These are phyloP conservation scores for Crocuta crocuta DNA, from an alignment of 2,113 vertebrate species.

Conservation along the genomic window DNA sequence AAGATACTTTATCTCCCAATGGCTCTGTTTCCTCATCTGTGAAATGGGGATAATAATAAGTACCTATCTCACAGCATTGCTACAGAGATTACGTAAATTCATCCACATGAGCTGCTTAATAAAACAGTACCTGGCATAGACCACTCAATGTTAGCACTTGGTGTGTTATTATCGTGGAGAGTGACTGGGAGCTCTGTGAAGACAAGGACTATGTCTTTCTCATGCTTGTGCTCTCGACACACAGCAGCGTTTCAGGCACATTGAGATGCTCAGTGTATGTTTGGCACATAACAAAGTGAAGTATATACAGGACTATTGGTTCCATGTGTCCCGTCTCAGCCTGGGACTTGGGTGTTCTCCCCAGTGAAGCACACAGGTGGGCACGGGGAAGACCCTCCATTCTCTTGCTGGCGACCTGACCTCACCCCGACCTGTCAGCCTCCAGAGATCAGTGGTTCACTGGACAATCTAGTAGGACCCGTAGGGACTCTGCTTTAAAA, in stretches of 20 bases:
- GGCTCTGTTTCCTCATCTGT: slow-evolving; percentile 43
- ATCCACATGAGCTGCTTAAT: not conserved
- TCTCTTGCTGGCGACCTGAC: not conserved
- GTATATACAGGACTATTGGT: not conserved
- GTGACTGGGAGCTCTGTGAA: not conserved
- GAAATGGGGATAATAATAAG: not conserved
- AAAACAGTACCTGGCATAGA: not conserved
- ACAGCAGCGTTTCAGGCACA: not conserved
- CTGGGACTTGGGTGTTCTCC: not conserved
- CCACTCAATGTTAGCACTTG: not conserved
- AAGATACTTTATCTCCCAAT: slow-evolving; percentile 2
- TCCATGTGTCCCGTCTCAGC: not conserved
- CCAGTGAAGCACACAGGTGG: not conserved
- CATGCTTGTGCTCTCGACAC: not conserved
- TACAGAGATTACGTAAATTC: not conserved
- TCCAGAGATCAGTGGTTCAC: not conserved
- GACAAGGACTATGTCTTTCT: not conserved
- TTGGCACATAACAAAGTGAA: not conserved
- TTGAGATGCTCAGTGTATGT: not conserved
- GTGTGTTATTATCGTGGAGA: not conserved
- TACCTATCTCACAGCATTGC: not conserved
- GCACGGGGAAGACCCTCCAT: not conserved
- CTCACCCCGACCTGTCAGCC: not conserved
- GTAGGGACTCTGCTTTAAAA: not conserved
- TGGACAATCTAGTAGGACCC: not conserved